Conservation (phyloP, 2,888 invertebrate genomes). For the Neoitamus cyanurus region DNA sequence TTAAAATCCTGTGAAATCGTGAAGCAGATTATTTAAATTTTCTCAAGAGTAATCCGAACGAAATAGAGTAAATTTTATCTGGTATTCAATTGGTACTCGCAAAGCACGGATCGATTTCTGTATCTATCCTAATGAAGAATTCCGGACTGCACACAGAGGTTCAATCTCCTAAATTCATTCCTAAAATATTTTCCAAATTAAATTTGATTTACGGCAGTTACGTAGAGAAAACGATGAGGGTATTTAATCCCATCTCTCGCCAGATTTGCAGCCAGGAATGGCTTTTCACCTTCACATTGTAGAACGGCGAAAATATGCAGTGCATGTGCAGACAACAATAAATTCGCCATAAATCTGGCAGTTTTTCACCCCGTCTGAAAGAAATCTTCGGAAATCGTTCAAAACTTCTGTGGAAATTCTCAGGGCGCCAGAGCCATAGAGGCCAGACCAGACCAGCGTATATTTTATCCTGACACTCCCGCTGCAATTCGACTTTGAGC, state of each 20-base stretch:
- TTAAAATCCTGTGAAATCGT: background rate
- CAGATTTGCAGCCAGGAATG: background rate
- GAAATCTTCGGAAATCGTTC: constrained; percentile 32
- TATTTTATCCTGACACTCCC: background rate
- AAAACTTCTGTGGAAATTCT: constrained; percentile 10
- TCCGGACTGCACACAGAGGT: background rate
- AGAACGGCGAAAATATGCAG: background rate
- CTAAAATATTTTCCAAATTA: constrained; percentile 32
- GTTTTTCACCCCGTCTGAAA: background rate
- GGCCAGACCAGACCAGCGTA: background rate
- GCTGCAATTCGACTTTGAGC: constrained; percentile 3
- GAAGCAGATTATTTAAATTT: background rate
- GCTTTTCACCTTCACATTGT: background rate
- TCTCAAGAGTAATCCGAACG: background rate
- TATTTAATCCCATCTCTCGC: background rate
- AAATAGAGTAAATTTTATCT: background rate
- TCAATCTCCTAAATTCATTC: background rate
- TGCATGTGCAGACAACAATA: constrained; percentile 34
- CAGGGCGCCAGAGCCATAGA: background rate
- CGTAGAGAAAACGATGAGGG: constrained; percentile 9
- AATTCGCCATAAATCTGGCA: background rate
- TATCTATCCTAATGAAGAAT: background rate
- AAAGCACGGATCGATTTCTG: background rate
- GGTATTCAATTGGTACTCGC: background rate
- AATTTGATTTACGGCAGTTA: constrained; percentile 20